Evolutionary conservation across 2,888 invertebrate species (phyloP).

Genomic region (Eristalis tenax): DNA sequence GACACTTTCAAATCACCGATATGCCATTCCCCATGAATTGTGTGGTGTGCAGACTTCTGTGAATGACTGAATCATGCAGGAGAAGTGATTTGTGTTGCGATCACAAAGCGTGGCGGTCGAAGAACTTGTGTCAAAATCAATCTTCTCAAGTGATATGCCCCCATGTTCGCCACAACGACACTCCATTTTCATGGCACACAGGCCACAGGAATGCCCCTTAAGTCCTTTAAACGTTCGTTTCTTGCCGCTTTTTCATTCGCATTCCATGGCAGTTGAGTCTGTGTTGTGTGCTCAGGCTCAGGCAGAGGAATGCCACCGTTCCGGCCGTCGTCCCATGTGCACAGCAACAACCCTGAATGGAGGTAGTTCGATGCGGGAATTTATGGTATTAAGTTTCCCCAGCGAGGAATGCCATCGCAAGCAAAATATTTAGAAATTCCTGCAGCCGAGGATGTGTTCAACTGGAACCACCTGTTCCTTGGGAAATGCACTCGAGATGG

Average conservation of each 20-base stretch:
- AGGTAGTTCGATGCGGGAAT: conserved; percentile 5
- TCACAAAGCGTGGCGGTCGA: not conserved
- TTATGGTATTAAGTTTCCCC: conserved; percentile 7
- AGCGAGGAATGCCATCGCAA: not conserved
- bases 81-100: not conserved
- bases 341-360: not conserved
- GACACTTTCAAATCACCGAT: no score
- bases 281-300: not conserved
- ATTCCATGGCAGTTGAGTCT: not conserved
- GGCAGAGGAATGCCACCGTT: not conserved
- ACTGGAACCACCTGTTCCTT: conserved; percentile 33
- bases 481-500: not conserved
- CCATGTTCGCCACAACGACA: not conserved
- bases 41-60: no score
- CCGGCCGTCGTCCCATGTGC: not conserved
- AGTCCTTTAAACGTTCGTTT: not conserved
- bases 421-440: conserved; percentile 22
- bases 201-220: not conserved
- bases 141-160: not conserved
- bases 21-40: no score
- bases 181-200: not conserved
- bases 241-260: not conserved
- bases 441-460: not conserved
- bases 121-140: not conserved
- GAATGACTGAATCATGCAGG: no score